Percentiles rank a stretch among this genome's conserved stretches.
Conservation (phyloP, 2,888 invertebrate genomes). For the Diaprepes abbreviatus region DNA sequence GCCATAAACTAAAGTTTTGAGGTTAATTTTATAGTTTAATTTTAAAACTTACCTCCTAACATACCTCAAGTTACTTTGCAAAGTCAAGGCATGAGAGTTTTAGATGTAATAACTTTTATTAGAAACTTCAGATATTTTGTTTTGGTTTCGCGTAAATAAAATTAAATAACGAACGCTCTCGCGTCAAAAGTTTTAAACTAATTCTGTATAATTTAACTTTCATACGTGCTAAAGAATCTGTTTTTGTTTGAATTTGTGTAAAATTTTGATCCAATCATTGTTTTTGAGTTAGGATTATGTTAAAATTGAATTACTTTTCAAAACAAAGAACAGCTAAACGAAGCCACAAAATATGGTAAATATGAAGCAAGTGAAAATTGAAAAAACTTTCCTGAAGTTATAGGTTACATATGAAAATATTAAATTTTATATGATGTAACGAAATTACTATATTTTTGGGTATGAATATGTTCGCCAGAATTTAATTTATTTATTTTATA, state of each 20-base stretch:
- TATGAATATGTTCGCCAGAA: no score
- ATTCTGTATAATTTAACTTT: conserved; percentile 12
- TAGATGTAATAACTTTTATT: conserved; percentile 1
- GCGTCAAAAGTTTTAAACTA: conserved; percentile 12
- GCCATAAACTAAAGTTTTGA: no score
- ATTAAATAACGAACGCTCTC: background rate
- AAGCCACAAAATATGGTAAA: no score
- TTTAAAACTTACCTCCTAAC: background rate
- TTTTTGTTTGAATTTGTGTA: background rate
- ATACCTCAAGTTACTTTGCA: background rate
- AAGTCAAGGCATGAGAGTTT: background rate
- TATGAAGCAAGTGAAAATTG: no score
- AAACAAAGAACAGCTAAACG: no score
- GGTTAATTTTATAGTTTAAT: background rate
- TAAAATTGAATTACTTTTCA: no score
- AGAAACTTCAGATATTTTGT: background rate
- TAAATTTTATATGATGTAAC: no score
- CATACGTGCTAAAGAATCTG: background rate
- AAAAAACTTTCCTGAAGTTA: no score
- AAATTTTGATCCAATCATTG: background rate
- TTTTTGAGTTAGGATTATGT: no score
- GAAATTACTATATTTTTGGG: no score
- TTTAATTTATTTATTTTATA: no score
- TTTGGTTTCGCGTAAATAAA: background rate
- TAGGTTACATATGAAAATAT: no score